Base-by-base conservation (phyloP, 2,888 invertebrate species). In the Calameuta filiformis region DNA sequence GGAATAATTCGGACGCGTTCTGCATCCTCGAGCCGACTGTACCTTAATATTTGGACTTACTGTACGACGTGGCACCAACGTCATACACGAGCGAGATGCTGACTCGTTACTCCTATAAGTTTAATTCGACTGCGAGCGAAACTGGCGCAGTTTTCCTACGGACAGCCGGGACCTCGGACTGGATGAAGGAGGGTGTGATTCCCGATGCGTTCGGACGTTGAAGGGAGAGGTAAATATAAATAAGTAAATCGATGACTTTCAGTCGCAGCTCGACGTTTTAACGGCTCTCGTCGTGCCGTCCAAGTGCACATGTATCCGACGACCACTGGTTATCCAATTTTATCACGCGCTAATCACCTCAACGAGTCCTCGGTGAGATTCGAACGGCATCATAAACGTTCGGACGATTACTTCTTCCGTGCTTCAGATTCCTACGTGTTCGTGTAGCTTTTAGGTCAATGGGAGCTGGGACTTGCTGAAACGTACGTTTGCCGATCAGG, bases 281-380 rank as follows among this genome's bases (percentile, higher is more conserved):
- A 56, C 23, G 56, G 56, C 23, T 56, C 23, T 23, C 56, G 15
- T 40, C 6, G 56, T 56, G 9, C 12, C 71, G 12, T 71, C 34
- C 15, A 12, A 71, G 31, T 12, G 71, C 23, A 23, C 23, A 1
- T 23, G 56, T 23, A 56, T 15, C 23, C 71, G 71, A 23, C 71
- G 71, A 31, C 12, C 71, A 33, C 71, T 75, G 74, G 82, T 84
- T 85, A 86, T 85, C 85, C 83, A 80, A 83, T 85, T 85, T 85
- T 83, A 85, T 78, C 82, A 83, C 81, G 73, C 76, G 78, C 81
- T 83, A 85, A 85, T 86, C 83, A 85, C 81, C 82, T 81, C 82
- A 80, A 80, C 82, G 79, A 79, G 76, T 76, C 74, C 76, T 34
- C 73, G 75, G 56, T 12, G 33, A 75, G 76, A 74, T 75, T 68